Conservation (phyloP, 2,113 vertebrate species). For the Gymnarchus niloticus region DNA sequence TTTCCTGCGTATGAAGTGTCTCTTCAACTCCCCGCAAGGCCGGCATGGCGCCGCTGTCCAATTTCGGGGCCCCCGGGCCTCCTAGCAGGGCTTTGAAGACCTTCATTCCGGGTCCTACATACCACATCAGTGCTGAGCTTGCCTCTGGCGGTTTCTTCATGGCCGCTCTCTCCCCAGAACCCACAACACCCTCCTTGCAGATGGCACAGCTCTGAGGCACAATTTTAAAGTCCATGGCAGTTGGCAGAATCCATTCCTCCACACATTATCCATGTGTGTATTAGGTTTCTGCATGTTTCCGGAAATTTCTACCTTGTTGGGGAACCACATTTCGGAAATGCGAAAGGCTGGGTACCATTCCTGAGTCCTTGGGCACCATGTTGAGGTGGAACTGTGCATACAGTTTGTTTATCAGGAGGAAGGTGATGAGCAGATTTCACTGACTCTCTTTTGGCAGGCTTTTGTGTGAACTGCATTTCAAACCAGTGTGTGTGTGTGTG, state of each 20-base stretch:
- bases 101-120: constrained; percentile 31
- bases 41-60: neutral
- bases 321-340: neutral
- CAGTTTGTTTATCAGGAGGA: constrained; percentile 54
- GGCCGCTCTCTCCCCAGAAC: constrained; percentile 11
- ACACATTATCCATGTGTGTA: neutral
- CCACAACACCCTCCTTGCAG: constrained; percentile 1
- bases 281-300: neutral
- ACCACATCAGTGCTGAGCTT: constrained; percentile 36
- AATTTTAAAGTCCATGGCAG: neutral
- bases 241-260: neutral
- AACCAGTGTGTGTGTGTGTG: constrained; percentile 47
- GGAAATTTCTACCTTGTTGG: neutral
- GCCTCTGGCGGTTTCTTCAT: constrained; percentile 16
- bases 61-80: constrained; percentile 40
- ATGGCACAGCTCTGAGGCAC: neutral
- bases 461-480: constrained; percentile 36
- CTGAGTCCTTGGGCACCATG: neutral
- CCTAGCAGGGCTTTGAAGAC: constrained; percentile 62
- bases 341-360: neutral
- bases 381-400: constrained; percentile 41
- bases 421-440: constrained; percentile 57
- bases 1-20: too few species aligned
- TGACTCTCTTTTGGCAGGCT: constrained; percentile 61
- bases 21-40: neutral